Conservation (phyloP, 2,113 vertebrate species). For the Gymnobelideus leadbeateri region DNA sequence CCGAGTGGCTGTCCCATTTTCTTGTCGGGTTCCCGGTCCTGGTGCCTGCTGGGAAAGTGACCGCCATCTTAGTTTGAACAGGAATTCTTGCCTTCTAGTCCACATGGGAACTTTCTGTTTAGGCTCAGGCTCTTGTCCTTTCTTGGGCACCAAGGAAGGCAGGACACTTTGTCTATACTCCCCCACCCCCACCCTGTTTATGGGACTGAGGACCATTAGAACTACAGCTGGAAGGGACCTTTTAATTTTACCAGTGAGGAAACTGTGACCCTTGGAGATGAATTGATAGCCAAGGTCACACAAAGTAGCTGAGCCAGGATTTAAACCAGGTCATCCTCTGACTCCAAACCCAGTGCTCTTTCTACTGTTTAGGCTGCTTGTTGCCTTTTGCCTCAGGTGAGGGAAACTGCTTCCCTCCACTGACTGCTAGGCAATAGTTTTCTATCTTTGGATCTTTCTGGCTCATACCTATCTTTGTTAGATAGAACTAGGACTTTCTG, state of each 20-base stretch:
- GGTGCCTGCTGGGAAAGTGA: constrained; percentile 66
- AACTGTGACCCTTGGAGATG: not conserved
- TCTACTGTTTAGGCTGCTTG: not conserved
- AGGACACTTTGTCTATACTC: constrained; percentile 10
- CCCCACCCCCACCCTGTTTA: not conserved
- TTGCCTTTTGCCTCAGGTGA: constrained; percentile 1
- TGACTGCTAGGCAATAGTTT: constrained; percentile 6
- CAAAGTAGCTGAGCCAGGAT: not conserved
- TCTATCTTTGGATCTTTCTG: not conserved
- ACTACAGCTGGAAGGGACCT: not conserved
- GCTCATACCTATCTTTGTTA: not conserved
- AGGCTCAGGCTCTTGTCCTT: not conserved
- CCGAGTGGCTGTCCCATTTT: constrained; percentile 88
- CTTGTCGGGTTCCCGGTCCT: constrained; percentile 78
- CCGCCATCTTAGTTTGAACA: not conserved
- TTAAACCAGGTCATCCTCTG: not conserved
- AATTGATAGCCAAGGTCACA: not conserved
- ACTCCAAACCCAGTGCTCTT: not conserved
- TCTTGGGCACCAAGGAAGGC: not conserved
- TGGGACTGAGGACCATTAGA: not conserved
- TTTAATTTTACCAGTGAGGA: not conserved
- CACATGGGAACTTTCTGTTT: constrained; percentile 2
- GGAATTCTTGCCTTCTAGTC: not conserved
- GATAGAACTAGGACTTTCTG: not conserved
- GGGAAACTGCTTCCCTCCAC: not conserved